phyloP scores from a whole-genome alignment of 2,113 vertebrate species.

The Stercorarius parasiticus region DNA sequence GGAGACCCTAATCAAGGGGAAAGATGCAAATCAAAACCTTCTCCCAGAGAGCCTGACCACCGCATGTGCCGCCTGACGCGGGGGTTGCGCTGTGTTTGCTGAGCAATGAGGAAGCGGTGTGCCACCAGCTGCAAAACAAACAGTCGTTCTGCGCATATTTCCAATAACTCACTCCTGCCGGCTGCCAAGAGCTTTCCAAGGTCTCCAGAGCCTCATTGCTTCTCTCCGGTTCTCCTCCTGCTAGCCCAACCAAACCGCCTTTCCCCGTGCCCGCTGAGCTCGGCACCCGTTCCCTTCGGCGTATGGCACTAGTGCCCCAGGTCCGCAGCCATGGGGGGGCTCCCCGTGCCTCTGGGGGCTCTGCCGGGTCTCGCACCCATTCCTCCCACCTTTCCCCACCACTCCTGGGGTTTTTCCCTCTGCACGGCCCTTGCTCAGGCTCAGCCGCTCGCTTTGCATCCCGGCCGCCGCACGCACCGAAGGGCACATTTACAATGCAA shows the following conservation, averaged over 20 bases:
- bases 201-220: neutral
- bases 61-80: neutral
- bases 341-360: neutral
- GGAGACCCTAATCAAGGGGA: neutral
- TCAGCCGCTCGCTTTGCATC: neutral
- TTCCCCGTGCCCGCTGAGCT: neutral
- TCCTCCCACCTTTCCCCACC: neutral
- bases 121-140: neutral
- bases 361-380: neutral
- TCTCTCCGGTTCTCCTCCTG: neutral
- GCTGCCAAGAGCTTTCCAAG: neutral
- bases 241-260: neutral
- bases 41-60: neutral
- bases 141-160: neutral
- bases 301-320: neutral
- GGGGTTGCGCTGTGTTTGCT: neutral
- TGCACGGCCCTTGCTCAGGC: neutral
- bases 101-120: neutral
- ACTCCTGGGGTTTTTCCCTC: neutral
- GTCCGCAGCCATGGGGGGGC: neutral
- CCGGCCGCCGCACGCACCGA: fast-evolving
- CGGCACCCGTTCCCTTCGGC: neutral
- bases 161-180: neutral
- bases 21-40: neutral
- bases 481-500: neutral